Base-by-base conservation (phyloP, 2,797 vertebrate genomes). In the Trachurus trachurus region DNA sequence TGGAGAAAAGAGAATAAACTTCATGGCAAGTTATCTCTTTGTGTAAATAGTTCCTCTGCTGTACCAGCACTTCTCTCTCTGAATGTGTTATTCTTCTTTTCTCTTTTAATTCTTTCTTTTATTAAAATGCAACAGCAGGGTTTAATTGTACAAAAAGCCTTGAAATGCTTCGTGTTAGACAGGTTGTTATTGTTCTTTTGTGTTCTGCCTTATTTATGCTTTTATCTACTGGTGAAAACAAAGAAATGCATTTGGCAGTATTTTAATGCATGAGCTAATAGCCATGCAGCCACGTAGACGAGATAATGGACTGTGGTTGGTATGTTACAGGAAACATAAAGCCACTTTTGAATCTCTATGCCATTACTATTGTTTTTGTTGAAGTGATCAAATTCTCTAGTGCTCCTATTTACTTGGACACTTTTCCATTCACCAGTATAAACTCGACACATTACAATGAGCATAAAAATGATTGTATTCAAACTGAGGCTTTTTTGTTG, bases 291-390 rank as follows among this genome's bases (percentile, higher is more conserved):
- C 70, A 50, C 53, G 74, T 59, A 19, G 56, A 54, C 17, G 57
- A 68, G 76, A 80, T 71, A 78, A 83, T 81, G 75, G 72, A 67
- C 29, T 73, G 50, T 59, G 42, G 68, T 61, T 37, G 16, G 22
- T 49, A 53, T 45, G 61, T 72, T 65, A 73, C 64, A 67, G 63
- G 63, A 75, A 84, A 65, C 57, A 52, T 71, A 49, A 77, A 82
- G 26, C 65, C 52, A 53, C 67, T 21, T 58, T 62, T 75, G 17
- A 69, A 56, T 52, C 17, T 31, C 15, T 76, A 34, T 9, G 56
- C 31, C 61, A 47, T n/a, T 76, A 67, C 4, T 37, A 10, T 16
- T 29, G 5, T 31, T 53, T 57, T 40, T 44, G 39, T 57, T 63
- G 57, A 7, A 15, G 17, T 17, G 13, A 34, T 56, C 2, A 26